Evolutionary conservation across 1,140 invertebrate species (phyloP).

Genomic region (Yoshiicerus persimilis): DNA sequence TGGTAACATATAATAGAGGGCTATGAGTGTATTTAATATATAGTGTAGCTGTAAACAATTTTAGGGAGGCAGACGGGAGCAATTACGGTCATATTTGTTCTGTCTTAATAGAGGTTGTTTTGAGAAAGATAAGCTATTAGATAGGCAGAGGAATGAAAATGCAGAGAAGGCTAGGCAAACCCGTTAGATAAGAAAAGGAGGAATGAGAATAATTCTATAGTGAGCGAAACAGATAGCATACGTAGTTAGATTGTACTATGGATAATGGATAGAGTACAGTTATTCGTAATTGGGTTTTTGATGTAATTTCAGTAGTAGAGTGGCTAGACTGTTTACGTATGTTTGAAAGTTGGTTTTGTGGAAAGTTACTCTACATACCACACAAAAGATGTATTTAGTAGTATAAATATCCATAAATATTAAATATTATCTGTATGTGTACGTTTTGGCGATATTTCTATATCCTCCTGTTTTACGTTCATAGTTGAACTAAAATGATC

Average conservation of each 20-base stretch:
- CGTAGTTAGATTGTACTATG: neutral
- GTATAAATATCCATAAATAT: neutral
- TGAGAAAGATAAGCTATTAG: neutral
- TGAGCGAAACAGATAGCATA: neutral
- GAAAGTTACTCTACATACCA: neutral
- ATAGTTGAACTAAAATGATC: neutral
- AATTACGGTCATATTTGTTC: constrained; percentile 1
- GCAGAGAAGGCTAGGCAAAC: neutral
- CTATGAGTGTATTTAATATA: too few species aligned
- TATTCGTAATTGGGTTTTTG: neutral
- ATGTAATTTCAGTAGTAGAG: neutral
- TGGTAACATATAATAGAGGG: too few species aligned
- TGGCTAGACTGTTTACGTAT: neutral
- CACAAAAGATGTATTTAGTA: neutral
- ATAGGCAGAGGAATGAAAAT: neutral
- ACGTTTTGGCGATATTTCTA: neutral
- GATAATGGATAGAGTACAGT: neutral
- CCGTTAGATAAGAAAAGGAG: neutral
- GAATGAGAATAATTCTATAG: neutral
- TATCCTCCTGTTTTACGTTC: neutral
- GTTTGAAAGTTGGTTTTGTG: neutral
- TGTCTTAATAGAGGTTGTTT: neutral
- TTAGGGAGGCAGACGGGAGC: neutral
- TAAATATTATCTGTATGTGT: neutral
- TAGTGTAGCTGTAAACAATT: neutral